Percentiles rank a stretch among this genome's conserved stretches.
These are phyloP conservation scores for Sinocyclocheilus maitianheensis DNA, from an alignment of 2,113 vertebrate genomes.

Conservation along the genomic window DNA sequence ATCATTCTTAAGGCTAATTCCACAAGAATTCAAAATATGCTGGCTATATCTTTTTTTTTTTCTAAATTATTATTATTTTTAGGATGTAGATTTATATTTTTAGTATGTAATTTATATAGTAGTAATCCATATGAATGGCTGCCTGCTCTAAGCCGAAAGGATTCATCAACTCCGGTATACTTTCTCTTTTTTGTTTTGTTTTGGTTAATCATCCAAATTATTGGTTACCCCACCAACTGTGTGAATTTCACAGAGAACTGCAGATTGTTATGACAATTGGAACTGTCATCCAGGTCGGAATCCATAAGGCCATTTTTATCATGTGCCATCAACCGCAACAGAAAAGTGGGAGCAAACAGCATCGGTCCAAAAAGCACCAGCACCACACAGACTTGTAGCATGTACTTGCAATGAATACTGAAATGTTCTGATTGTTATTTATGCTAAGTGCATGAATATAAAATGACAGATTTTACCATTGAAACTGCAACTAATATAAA, in stretches of 20 bases:
- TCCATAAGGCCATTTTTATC: constrained; percentile 90
- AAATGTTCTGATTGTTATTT: constrained; percentile 2
- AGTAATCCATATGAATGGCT: constrained; percentile 78
- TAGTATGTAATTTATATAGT: neutral
- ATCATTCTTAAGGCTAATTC: neutral
- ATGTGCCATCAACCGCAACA: constrained; percentile 99
- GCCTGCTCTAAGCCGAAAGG: constrained; percentile 91
- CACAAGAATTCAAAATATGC: neutral
- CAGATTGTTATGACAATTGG: neutral
- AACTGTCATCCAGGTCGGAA: constrained; percentile 77
- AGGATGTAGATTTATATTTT: neutral
- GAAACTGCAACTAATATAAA: neutral
- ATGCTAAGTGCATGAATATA: neutral
- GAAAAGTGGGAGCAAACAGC: constrained; percentile 99
- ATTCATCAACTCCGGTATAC: constrained; percentile 83
- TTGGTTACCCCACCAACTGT: neutral
- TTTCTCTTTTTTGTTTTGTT: neutral
- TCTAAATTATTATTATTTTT: neutral
- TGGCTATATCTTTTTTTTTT: neutral
- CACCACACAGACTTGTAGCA: constrained; percentile 73
- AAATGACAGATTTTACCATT: neutral
- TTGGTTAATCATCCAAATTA: neutral
- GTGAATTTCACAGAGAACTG: neutral
- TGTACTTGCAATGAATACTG: neutral
- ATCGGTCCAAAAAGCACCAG: constrained; percentile 89